A percentile compares a stretch with the other conserved stretches of the same genome.
phyloP scores from a whole-genome alignment of 1,140 invertebrate species.

The Leptoteleia sp. region DNA sequence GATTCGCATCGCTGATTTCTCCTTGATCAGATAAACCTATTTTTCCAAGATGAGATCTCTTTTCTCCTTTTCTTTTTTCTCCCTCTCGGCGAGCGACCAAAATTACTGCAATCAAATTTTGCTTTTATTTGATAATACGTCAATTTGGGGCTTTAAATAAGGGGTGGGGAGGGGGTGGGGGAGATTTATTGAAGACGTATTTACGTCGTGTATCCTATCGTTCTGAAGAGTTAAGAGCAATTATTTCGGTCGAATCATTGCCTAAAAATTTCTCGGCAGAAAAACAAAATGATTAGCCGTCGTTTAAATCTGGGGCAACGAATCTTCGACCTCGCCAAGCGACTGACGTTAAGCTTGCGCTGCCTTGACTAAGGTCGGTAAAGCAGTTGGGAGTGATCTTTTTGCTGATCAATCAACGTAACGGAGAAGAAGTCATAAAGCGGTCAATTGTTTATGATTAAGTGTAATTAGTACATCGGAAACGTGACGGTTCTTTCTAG shows the following conservation, averaged over 20 bases:
- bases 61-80: no score
- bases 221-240: constrained; percentile 30
- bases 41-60: no score
- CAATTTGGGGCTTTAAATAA: no score
- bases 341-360: constrained; percentile 49
- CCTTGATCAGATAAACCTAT: constrained; percentile 35
- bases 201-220: not conserved
- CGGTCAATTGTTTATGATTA: constrained; percentile 73
- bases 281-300: constrained; percentile 71
- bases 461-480: constrained; percentile 55
- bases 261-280: constrained; percentile 61
- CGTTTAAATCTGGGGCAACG: constrained; percentile 69
- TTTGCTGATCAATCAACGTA: constrained; percentile 1
- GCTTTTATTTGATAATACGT: no score
- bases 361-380: constrained; percentile 68
- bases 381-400: constrained; percentile 47
- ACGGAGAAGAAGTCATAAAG: constrained; percentile 56
- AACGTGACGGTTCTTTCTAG: not conserved
- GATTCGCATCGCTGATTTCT: constrained; percentile 63
- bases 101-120: no score
- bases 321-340: constrained; percentile 49
- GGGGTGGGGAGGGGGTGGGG: no score
- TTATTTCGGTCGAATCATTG: constrained; percentile 47
- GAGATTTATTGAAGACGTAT: no score
- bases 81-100: no score